A percentile compares a stretch with the other conserved stretches of the same genome.
phyloP scores from a whole-genome alignment of 2,113 vertebrate species.

The Podarcis cretensis region DNA sequence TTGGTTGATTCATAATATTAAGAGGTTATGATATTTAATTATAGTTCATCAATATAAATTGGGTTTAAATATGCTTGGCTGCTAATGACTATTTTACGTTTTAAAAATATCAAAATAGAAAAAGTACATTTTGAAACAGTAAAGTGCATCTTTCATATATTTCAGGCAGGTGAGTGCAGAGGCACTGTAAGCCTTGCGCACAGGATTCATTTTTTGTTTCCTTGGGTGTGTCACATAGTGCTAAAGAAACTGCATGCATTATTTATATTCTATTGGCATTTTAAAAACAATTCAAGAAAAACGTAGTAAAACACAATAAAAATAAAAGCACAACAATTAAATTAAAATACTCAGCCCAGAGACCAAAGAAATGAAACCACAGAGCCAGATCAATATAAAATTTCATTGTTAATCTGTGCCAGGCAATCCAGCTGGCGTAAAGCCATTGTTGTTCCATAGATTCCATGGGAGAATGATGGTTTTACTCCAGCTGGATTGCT shows the following conservation, averaged over 20 bases:
- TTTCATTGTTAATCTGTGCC: no score
- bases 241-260: not conserved
- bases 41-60: not conserved
- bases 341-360: no score
- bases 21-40: not conserved
- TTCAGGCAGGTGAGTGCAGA: not conserved
- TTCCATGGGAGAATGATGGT: no score
- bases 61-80: not conserved
- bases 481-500: not conserved
- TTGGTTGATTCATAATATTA: slow-evolving; percentile 25
- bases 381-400: no score
- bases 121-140: not conserved
- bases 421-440: no score
- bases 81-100: no score
- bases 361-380: no score
- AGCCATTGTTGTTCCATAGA: no score
- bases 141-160: not conserved
- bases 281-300: not conserved
- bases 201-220: not conserved
- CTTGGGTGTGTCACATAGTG: not conserved
- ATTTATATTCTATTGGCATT: no score
- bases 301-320: no score
- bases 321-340: no score
- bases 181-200: not conserved
- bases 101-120: not conserved